Conservation (phyloP, 2,888 invertebrate genomes). For the Plutella xylostella region DNA sequence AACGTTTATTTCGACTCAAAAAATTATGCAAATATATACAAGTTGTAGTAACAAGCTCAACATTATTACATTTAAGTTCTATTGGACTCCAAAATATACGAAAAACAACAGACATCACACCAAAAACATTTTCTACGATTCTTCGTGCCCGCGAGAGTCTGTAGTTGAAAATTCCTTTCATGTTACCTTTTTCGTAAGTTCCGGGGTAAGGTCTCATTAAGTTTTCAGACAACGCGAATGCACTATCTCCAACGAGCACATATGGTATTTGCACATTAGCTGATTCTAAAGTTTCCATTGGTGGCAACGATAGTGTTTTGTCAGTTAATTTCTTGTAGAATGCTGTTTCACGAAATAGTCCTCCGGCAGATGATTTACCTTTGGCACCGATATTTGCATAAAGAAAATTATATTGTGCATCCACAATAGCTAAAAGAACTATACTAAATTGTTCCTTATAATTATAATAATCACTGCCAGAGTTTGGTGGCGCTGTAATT, state of each 20-base stretch:
- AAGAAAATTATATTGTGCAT: conserved; percentile 18
- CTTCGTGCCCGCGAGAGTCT: neutral
- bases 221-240: neutral
- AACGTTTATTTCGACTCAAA: conserved; percentile 4
- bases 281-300: neutral
- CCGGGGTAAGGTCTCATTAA: neutral
- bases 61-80: neutral
- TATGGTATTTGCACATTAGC: neutral
- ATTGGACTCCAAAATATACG: conserved; percentile 4
- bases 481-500: conserved; percentile 16
- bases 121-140: conserved; percentile 3
- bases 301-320: neutral
- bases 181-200: neutral
- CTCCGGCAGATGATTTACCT: conserved; percentile 13
- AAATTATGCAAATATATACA: conserved; percentile 11
- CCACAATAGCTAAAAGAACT: conserved; percentile 22
- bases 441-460: conserved; percentile 22
- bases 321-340: conserved; percentile 4
- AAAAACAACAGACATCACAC: neutral
- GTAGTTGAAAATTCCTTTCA: conserved; percentile 2
- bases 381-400: conserved; percentile 18
- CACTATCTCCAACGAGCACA: neutral
- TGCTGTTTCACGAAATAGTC: conserved; percentile 13
- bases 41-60: neutral
- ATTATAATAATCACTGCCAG: conserved; percentile 21